These are phyloP conservation scores for Xiphophorus birchmanni DNA, from an alignment of 2,797 vertebrate genomes.

Conservation along the genomic window DNA sequence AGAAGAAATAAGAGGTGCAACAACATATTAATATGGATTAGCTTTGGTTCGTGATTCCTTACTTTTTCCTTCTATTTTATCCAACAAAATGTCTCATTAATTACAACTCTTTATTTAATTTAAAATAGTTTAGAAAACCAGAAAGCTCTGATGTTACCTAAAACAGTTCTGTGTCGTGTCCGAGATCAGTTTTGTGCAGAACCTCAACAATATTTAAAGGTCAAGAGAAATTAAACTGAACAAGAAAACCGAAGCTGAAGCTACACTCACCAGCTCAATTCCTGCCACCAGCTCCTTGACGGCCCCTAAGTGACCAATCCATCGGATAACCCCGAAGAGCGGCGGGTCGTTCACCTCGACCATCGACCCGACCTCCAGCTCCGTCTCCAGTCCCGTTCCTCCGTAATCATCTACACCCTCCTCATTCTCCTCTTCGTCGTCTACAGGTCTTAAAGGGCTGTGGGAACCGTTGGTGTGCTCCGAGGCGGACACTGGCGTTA, in stretches of 20 bases:
- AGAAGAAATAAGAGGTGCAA: not conserved
- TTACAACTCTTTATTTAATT: not conserved
- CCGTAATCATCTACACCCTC: slow-evolving; percentile 17
- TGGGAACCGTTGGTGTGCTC: slow-evolving; percentile 58
- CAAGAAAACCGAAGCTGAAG: not conserved
- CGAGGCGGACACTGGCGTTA: not conserved
- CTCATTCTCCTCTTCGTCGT: not conserved
- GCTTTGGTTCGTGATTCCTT: not conserved
- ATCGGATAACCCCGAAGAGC: slow-evolving; percentile 85
- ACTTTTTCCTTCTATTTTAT: not conserved
- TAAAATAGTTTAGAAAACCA: not conserved
- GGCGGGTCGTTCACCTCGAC: slow-evolving; percentile 87
- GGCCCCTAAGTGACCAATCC: slow-evolving; percentile 80
- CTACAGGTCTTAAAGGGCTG: slow-evolving; percentile 35
- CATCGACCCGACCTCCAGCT: slow-evolving; percentile 84
- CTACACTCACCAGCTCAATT: slow-evolving; percentile 81
- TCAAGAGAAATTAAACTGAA: not conserved
- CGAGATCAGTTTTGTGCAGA: not conserved
- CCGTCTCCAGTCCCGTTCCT: slow-evolving; percentile 22
- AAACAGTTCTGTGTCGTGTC: too few relatives aligned
- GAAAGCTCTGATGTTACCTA: not conserved
- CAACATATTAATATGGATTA: not conserved
- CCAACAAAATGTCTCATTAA: not conserved
- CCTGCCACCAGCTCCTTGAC: slow-evolving; percentile 78
- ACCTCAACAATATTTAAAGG: not conserved